Evolutionary conservation across 2,888 invertebrate genomes (phyloP).

Genomic region (Tenthredo livida): DNA sequence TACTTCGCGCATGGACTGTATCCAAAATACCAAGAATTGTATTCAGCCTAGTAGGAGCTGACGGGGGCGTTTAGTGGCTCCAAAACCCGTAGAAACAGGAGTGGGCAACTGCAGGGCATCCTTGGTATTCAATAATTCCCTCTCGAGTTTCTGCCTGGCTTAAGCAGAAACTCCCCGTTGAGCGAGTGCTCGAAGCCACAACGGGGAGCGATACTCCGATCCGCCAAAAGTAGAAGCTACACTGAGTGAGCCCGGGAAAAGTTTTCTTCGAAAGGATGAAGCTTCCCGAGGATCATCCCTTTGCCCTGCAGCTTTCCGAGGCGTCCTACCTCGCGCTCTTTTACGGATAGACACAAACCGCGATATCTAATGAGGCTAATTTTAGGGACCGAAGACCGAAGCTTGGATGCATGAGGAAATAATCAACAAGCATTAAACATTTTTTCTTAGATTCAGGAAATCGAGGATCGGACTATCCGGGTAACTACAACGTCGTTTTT

Average conservation of each 20-base stretch:
- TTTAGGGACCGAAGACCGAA: not conserved
- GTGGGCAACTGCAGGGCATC: slow-evolving; percentile 28
- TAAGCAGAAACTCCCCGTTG: slow-evolving; percentile 48
- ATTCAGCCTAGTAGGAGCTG: slow-evolving; percentile 19
- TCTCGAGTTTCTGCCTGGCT: slow-evolving; percentile 48
- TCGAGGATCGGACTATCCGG: not conserved
- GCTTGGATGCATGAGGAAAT: not conserved
- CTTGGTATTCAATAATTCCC: slow-evolving; percentile 51
- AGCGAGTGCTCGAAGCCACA: slow-evolving; percentile 46
- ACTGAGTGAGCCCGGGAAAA: not conserved
- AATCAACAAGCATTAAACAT: not conserved
- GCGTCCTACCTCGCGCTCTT: not conserved
- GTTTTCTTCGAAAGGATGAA: slow-evolving; percentile 40
- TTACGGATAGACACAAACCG: not conserved
- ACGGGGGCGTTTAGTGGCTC: slow-evolving; percentile 32
- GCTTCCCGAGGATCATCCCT: slow-evolving; percentile 47
- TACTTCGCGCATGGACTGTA: slow-evolving; percentile 22
- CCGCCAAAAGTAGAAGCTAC: slow-evolving; percentile 30
- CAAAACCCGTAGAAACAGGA: not conserved
- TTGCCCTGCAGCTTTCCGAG: not conserved
- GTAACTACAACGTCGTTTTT: not conserved
- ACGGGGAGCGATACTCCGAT: slow-evolving; percentile 35
- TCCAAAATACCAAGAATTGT: not conserved
- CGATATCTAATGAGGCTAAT: not conserved
- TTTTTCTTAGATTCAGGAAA: not conserved